Conservation (phyloP, 2,888 invertebrate genomes). For the Xanthorhoe designata region DNA sequence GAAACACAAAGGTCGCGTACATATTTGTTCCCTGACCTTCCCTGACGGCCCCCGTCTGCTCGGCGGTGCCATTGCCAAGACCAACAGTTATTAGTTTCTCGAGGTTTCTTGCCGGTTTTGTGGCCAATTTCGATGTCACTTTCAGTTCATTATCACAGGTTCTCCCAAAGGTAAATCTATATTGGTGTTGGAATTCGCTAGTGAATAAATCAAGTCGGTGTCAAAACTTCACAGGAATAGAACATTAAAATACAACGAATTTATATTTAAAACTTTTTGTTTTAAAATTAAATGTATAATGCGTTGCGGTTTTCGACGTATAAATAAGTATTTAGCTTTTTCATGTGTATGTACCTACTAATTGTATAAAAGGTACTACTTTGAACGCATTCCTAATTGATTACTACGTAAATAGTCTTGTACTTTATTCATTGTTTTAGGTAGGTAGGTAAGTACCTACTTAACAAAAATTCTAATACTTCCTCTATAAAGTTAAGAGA, state of each 20-base stretch:
- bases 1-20: conserved; percentile 21
- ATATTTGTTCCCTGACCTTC: conserved; percentile 29
- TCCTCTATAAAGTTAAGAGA: too few species aligned
- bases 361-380: too few species aligned
- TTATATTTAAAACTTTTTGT: too few species aligned
- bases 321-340: too few species aligned
- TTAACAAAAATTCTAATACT: too few species aligned
- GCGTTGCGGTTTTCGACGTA: too few species aligned
- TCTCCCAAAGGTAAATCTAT: neutral
- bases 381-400: too few species aligned
- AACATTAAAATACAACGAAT: neutral
- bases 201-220: neutral
- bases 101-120: conserved; percentile 17
- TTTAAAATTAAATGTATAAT: too few species aligned
- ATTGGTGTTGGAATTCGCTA: neutral
- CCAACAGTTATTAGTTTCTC: conserved; percentile 19
- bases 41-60: conserved; percentile 17
- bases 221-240: neutral
- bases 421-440: too few species aligned
- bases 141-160: neutral
- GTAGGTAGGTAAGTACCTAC: too few species aligned
- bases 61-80: conserved; percentile 30
- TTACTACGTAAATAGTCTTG: too few species aligned
- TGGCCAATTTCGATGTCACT: conserved; percentile 2
- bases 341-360: too few species aligned